Evolutionary conservation across 2,797 vertebrate species (phyloP), one percentile per base, ranked within the genome.

Genomic region (Otolemur crassicaudatus): DNA sequence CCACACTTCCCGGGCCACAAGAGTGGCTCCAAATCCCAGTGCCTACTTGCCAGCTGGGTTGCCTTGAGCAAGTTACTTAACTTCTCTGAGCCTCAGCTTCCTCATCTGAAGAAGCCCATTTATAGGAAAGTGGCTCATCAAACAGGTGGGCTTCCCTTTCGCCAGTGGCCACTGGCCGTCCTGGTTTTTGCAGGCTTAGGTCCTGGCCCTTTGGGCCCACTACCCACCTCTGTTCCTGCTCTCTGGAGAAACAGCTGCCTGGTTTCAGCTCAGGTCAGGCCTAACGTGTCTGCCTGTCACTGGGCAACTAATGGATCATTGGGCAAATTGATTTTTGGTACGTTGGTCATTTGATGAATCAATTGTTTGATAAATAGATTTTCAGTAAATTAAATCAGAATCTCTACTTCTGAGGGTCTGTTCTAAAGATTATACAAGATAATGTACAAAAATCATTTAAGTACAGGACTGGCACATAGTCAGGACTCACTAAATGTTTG

Each of bases 331-430:
- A 87, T 67, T 95, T 82, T 90, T 12, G 12, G 81, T 80, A 76
- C 91, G 76, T 49, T 53, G 65, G 70, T 77, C 80, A 83, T 70
- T 93, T 92, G 94, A 83, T 87, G 72, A 90, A 94, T 40, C 80
- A 65, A 61, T 72, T 96, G 46, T 90, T 95, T 96, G 76, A 87
- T 83, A 93, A 95, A 84, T 92, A 67, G 76, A 76, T 95, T 90
- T 96, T 81, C 67, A 75, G 76, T 46, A 93, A 85, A 94, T 96
- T 83, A 91, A 67, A 34, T 20, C 72, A 83, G 92, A 87, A 67
- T 76, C 94, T 77, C 72, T 67, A 43, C 67, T 86, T 86, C 81
- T n/a, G 72, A 58, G 40, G 81, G 49, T 53, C 63, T 90, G 25
- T n/a, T 87, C 37, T 53, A 37, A 92, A 56, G 70, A 79, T 84